A percentile compares a stretch with the other conserved stretches of the same genome.
Evolutionary conservation across 2,888 invertebrate species (phyloP).

Genomic region (Lordiphosa andalusiaca): DNA sequence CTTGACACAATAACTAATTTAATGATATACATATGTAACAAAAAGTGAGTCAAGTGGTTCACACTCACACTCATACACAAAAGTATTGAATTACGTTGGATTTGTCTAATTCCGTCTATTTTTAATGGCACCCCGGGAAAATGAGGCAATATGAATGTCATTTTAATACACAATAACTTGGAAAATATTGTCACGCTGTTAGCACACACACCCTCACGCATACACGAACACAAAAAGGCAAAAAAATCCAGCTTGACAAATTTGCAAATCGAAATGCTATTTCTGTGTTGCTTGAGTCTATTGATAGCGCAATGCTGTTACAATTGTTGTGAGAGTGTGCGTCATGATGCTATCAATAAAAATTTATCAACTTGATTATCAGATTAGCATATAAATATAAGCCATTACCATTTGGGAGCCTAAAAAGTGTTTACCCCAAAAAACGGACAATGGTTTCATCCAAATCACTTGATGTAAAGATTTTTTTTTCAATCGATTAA

Average conservation of each 20-base stretch:
- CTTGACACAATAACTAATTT: constrained; percentile 65
- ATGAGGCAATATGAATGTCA: constrained; percentile 61
- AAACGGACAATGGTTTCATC: constrained; percentile 3
- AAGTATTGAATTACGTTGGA: constrained; percentile 29
- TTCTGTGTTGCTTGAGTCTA: constrained; percentile 51
- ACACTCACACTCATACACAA: constrained; percentile 4
- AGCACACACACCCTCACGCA: constrained; percentile 18
- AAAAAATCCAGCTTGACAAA: constrained; percentile 35
- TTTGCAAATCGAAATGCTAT: constrained; percentile 48
- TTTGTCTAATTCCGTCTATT: constrained; percentile 26
- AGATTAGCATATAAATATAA: constrained; percentile 5
- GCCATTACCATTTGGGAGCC: neutral
- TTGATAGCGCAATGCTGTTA: constrained; percentile 49
- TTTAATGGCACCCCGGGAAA: constrained; percentile 64
- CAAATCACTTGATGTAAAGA: neutral
- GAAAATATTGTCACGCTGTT: constrained; percentile 56
- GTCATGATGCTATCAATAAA: constrained; percentile 4
- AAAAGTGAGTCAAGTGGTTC: constrained; percentile 37
- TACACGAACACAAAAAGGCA: constrained; percentile 11
- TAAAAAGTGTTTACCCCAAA: neutral
- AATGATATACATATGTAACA: constrained; percentile 39
- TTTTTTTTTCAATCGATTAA: too few species aligned
- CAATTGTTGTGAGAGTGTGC: constrained; percentile 23
- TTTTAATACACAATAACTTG: constrained; percentile 58
- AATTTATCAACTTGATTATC: constrained; percentile 8